These are phyloP conservation scores for Malurus alboscapulatus DNA, from an alignment of 2,113 vertebrate species.

Conservation along the genomic window DNA sequence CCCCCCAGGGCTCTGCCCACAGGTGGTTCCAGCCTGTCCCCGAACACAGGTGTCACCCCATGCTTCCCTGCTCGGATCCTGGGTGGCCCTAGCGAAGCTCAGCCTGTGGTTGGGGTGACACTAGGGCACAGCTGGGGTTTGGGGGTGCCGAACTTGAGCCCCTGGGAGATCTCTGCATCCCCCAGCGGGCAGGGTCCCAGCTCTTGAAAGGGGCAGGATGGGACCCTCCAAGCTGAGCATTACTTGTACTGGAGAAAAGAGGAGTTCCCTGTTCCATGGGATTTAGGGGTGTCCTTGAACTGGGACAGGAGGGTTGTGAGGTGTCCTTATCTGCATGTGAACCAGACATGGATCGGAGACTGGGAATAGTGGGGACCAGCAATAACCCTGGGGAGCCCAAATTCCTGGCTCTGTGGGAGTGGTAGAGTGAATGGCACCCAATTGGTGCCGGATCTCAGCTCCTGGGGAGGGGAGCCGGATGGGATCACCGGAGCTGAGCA, in stretches of 20 bases:
- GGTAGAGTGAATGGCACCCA: not conserved
- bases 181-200: accelerated
- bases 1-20: not conserved
- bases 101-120: accelerated
- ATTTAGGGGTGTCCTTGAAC: not conserved
- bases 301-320: not conserved
- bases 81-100: accelerated
- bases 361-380: no score
- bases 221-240: not conserved
- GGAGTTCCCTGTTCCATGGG: no score
- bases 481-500: not conserved
- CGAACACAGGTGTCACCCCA: not conserved
- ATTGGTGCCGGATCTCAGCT: not conserved
- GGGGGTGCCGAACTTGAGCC: not conserved
- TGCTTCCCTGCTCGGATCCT: not conserved
- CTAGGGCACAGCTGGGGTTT: not conserved
- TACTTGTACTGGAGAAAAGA: not conserved
- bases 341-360: no score
- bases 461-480: accelerated
- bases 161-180: no score
- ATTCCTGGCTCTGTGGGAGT: not conserved
- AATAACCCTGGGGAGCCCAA: not conserved
- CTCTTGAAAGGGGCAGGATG: accelerated
- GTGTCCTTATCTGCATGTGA: no score
- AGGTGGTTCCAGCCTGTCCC: not conserved